Base-by-base conservation (phyloP, 92 coral and sea anemone genomes). In the Palythoa grandis region DNA sequence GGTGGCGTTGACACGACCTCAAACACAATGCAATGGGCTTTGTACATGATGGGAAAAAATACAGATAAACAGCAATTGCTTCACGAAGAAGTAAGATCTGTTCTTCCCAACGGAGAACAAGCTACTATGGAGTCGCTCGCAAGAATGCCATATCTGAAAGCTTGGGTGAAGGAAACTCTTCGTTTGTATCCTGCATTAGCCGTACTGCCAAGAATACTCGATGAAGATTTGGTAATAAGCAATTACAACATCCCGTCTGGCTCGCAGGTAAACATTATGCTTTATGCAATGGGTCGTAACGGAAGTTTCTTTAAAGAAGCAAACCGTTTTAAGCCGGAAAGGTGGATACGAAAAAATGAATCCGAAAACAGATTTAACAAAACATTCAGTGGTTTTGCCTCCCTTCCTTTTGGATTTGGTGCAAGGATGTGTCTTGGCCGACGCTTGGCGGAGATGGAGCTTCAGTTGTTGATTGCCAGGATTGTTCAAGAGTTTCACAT, bases 341-440 rank as follows among this genome's bases (percentile, higher is more conserved):
- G 98, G 54, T 94, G 98, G 95, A 88, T 93, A 67, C 78, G 93
- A 39, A 72, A 73, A 11, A 16, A 63, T 16, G 7, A 54, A 29
- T 69, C n/a, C n/a, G 29, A 65, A 19, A 22, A 74, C 17, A 24
- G 57, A 86, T 89, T 3, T 43, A 35, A 67, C 52, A n/a, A n/a
- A n/a, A n/a, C n/a, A n/a, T n/a, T n/a, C n/a, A n/a, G n/a, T n/a
- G 70, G 29, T 3, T 93, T 93, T 77, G 83, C 89, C 54, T 89
- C 94, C 35, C 75, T 79, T 79, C 94, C 96, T 13, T 93, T 93
- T 85, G 96, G 96, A 0, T 91, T 93, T 76, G 96, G 96, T 38
- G 87, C 91, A 74, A 77, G 96, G 67, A 93, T 93, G 96, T 93
- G 94, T 69, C 73, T 88, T 56, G 96, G 96, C 0, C 88, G 94